Percentiles rank a stretch among this genome's conserved stretches.
These are phyloP conservation scores for Heloderma charlesbogerti DNA, from an alignment of 2,113 vertebrate genomes.

Conservation along the genomic window DNA sequence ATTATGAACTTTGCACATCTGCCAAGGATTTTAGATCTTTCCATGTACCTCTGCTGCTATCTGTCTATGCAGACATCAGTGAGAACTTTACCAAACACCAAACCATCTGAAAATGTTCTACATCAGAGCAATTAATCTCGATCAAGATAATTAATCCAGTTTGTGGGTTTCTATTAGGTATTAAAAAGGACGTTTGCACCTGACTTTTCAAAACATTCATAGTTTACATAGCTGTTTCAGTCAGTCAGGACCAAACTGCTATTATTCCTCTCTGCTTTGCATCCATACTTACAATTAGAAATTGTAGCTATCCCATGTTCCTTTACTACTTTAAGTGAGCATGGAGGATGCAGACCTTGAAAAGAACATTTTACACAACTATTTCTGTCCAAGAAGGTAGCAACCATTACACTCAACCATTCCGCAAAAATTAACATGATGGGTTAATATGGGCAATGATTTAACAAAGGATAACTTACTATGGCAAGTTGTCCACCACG, in stretches of 20 bases:
- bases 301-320: not conserved
- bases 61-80: not conserved
- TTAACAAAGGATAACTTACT: not conserved
- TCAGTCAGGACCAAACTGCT: not conserved
- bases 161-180: not conserved
- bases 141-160: not conserved
- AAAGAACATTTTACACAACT: not conserved
- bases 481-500: too few species aligned
- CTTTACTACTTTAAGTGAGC: not conserved
- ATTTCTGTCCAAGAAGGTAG: not conserved
- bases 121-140: not conserved
- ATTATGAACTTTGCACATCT: not conserved
- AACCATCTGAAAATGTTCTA: slow-evolving; percentile 2
- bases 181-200: slow-evolving; percentile 26
- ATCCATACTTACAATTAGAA: not conserved
- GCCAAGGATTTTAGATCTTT: not conserved
- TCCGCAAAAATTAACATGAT: not conserved
- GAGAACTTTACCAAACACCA: not conserved
- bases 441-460: not conserved
- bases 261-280: not conserved
- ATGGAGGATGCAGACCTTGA: not conserved
- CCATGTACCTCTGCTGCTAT: not conserved
- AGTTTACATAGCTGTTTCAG: not conserved
- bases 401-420: not conserved
- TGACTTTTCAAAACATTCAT: not conserved